Base-by-base conservation (phyloP, 2,113 vertebrate species). In the Alosa alosa region DNA sequence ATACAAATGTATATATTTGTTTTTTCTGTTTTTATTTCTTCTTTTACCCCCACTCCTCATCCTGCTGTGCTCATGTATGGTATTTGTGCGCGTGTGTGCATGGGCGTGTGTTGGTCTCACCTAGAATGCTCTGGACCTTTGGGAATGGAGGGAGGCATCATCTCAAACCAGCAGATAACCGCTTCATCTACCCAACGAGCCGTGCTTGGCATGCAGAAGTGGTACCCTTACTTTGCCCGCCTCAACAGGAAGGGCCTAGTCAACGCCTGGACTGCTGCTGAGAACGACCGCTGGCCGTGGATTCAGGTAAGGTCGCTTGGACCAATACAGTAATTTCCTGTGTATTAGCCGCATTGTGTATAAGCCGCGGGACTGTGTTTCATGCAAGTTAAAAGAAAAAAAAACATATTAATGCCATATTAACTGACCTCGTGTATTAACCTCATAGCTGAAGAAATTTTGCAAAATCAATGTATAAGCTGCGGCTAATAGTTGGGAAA, bases 261-360 rank as follows among this genome's bases (percentile, higher is more conserved):
- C 89, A 97, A 97, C 86, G 96, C 96, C 75, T 97, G 96, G 96
- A 97, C 96, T 83, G 95, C 96, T 72, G 96, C 96, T 86, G 96
- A 97, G 92, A 96, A 95, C 88, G 96, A 97, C 93, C 95, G 94
- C 92, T 96, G 95, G 96, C 96, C 96, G 0, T 97, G 96, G 96
- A 97, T 97, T 93, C 96, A 97, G 96, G 96, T 97, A 88, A 25
- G 45, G 18, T 78, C 31, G 4, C 72, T 15, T 78, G 72, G 11
- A 57, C 3, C 81, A 55, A 41, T 5, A 31, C 31, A 31, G 31
- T 31, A 31, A 31, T 31, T 0, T 31, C 31, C 31, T 31, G 31
- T 31, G 31, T 31, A 31, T 31, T 31, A 31, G 31, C 31, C 31
- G 31, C 31, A 31, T 31, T 31, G 31, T 31, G 31, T 31, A 31